Evolutionary conservation across 2,888 invertebrate species (phyloP).

Genomic region (Agriotes lineatus): DNA sequence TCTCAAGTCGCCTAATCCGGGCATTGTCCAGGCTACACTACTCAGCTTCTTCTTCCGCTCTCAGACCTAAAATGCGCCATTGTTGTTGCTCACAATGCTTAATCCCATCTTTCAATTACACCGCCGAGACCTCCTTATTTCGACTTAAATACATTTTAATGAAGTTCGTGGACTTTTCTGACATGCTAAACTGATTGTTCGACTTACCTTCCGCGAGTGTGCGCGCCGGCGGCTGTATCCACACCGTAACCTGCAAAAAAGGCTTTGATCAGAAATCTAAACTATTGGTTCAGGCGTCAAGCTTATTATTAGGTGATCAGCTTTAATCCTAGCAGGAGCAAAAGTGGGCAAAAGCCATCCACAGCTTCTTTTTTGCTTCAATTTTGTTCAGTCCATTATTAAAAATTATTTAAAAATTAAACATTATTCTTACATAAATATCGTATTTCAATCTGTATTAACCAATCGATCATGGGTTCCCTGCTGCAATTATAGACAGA

Average conservation of each 20-base stretch:
- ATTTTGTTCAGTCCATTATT: no score
- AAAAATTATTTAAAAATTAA: no score
- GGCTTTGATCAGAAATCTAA: background rate
- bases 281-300: no score
- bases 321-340: no score
- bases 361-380: no score
- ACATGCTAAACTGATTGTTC: background rate
- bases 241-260: background rate
- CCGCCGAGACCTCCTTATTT: constrained; percentile 46
- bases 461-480: no score
- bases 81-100: constrained; percentile 53
- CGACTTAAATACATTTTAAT: constrained; percentile 54
- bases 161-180: constrained; percentile 42
- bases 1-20: constrained; percentile 53
- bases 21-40: constrained; percentile 53
- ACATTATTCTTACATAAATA: no score
- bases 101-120: constrained; percentile 59
- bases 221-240: background rate
- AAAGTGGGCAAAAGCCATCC: no score
- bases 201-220: constrained; percentile 2
- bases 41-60: constrained; percentile 53
- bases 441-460: no score
- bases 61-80: constrained; percentile 54
- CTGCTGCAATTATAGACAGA: no score
- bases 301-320: no score